These are phyloP conservation scores for Crocuta crocuta DNA, from an alignment of 2,113 vertebrate species.

Conservation along the genomic window DNA sequence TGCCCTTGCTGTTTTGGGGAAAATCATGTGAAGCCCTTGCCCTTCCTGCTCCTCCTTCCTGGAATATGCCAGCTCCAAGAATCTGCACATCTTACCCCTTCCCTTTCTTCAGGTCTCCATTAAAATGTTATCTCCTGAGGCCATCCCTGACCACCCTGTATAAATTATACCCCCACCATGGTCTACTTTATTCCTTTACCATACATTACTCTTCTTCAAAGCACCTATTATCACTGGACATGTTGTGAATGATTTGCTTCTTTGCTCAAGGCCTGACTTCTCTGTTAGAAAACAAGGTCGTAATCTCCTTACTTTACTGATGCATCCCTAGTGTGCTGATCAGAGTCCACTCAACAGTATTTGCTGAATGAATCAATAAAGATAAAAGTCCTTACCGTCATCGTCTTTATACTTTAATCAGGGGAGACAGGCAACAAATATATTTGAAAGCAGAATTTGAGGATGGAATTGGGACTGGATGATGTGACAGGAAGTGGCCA, in stretches of 20 bases:
- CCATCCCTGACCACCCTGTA: background rate
- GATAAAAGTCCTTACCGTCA: background rate
- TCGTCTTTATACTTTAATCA: background rate
- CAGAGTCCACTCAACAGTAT: background rate
- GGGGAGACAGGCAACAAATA: background rate
- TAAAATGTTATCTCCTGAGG: background rate
- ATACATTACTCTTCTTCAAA: constrained; percentile 23
- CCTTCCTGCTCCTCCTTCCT: background rate
- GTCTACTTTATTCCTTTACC: background rate
- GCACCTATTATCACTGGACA: background rate
- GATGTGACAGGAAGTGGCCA: background rate
- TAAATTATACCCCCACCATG: background rate
- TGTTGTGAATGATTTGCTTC: constrained; percentile 1
- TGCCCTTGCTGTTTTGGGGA: background rate
- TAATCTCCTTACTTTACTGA: background rate
- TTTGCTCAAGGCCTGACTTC: constrained; percentile 6
- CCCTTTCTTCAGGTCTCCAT: background rate
- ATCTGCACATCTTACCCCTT: background rate
- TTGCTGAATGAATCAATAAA: background rate
- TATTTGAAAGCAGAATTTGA: background rate
- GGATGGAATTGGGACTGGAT: background rate
- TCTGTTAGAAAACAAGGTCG: background rate
- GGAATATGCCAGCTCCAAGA: background rate
- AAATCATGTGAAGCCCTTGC: too few relatives aligned
- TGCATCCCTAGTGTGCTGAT: background rate